Evolutionary conservation across 2,888 invertebrate species (phyloP).

Genomic region (Cataglyphis albicans): DNA sequence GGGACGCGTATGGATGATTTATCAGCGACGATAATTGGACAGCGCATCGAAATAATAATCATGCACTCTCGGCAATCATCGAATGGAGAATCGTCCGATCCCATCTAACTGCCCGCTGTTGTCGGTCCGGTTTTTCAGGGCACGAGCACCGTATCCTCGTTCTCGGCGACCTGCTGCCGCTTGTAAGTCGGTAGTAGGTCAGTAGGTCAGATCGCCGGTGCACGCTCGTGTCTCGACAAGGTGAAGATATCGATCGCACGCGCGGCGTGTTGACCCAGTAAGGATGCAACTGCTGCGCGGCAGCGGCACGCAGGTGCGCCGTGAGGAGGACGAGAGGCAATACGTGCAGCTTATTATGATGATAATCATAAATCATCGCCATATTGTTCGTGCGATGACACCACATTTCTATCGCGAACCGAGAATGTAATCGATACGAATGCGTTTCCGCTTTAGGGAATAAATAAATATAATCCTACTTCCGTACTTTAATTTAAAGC

Average conservation of each 20-base stretch:
- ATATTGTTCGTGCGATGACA: conserved; percentile 12
- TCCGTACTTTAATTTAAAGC: neutral
- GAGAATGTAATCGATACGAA: conserved; percentile 16
- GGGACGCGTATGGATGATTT: neutral
- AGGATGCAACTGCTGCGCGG: conserved; percentile 46
- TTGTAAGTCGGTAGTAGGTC: conserved; percentile 58
- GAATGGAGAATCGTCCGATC: conserved; percentile 42
- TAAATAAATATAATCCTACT: neutral
- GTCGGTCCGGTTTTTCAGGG: conserved; percentile 63
- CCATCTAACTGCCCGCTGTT: neutral
- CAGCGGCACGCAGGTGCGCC: conserved; percentile 69
- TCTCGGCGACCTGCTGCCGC: conserved; percentile 64
- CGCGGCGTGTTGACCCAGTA: conserved; percentile 69
- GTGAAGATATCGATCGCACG: conserved; percentile 76
- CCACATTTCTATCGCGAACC: conserved; percentile 16
- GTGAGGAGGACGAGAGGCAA: conserved; percentile 31
- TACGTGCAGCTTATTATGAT: conserved; percentile 6
- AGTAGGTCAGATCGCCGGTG: conserved; percentile 72
- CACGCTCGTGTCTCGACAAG: conserved; percentile 70
- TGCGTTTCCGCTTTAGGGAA: neutral
- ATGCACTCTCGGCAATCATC: conserved; percentile 14
- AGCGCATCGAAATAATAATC: conserved; percentile 7
- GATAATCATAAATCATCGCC: conserved; percentile 39
- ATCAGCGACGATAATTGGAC: neutral
- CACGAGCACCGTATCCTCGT: conserved; percentile 67